These are phyloP conservation scores for Homalodisca vitripennis DNA, from an alignment of 1,140 invertebrate species.

Conservation along the genomic window DNA sequence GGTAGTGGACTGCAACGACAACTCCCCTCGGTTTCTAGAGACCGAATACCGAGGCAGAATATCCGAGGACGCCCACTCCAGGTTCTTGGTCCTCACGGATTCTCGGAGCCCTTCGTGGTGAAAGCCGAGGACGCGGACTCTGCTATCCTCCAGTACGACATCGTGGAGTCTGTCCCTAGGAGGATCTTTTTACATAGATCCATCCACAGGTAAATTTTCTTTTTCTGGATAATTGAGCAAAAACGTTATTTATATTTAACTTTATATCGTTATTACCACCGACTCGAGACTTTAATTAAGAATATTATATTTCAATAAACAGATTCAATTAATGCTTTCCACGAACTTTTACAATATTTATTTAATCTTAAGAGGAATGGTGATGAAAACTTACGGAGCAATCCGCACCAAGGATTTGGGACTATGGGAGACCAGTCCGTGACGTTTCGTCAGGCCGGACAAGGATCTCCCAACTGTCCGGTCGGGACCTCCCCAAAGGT, in stretches of 20 bases:
- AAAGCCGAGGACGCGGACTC: slow-evolving; percentile 76
- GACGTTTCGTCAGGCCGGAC: slow-evolving; percentile 77
- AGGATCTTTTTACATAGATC: slow-evolving; percentile 83
- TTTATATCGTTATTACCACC: no score
- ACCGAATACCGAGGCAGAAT: slow-evolving; percentile 76
- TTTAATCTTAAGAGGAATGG: no score
- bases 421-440: slow-evolving; percentile 70
- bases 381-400: slow-evolving; percentile 58
- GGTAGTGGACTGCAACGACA: slow-evolving; percentile 83
- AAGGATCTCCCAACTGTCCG: slow-evolving; percentile 75
- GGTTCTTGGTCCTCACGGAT: slow-evolving; percentile 69
- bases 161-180: slow-evolving; percentile 70
- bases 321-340: no score
- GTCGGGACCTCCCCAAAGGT: slow-evolving; percentile 80
- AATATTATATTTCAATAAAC: no score
- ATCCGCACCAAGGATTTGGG: slow-evolving; percentile 78
- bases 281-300: no score
- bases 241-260: no score
- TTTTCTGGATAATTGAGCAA: no score
- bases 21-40: slow-evolving; percentile 77
- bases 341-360: no score
- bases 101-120: slow-evolving; percentile 72
- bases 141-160: slow-evolving; percentile 79
- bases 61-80: slow-evolving; percentile 78
- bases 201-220: slow-evolving; percentile 68